Base-by-base conservation (phyloP, 2,888 invertebrate genomes). In the Heterodera filipjevi region DNA sequence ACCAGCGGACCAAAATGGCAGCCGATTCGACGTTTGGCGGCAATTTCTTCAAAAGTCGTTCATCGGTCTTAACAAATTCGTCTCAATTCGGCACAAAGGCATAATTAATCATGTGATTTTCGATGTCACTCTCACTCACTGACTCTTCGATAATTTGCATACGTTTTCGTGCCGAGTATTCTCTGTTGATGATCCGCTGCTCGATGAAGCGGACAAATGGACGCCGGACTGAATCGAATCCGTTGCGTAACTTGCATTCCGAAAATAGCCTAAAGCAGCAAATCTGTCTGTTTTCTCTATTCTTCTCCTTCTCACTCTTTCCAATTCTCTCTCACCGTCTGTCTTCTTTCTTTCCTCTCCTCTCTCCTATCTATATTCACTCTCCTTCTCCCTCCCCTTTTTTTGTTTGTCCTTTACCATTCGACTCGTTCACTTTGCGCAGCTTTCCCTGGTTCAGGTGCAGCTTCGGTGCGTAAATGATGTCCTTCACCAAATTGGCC, bases 401-500 rank as follows among this genome's bases (percentile, higher is more conserved):
- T 14, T 22, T 8, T 32, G n/a, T 0, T 14, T 27, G 8, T 3
- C 30, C 19, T 5, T 14, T 73, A 74, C 66, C 71, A 27, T 59
- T 53, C 10, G 70, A 59, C 64, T 82, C 82, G 71, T 82, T 83
- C 27, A 84, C 71, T 64, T 59, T 68, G 3, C 83, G 82, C 72
- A 83, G 70, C 49, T 85, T 79, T 27, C 84, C 83, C 22, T 82
- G 78, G 68, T 82, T 76, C 39, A 85, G 73, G 80, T 85, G 85
- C 35, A 82, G 71, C 39, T 85, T 85, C 35, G 84, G 78, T 12
- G 85, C 85, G 32, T 78, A 77, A 0, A 84, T 71, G 30, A 84
- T 79, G n/a, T 84, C 81, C n/a, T 83, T 77, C 14, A 85, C 84
- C 44, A 80, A 30, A 66, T 82, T 84, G 14, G 46, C 73, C 14